Base-by-base conservation (phyloP, 2,888 invertebrate genomes). In the Drosophila peninsularis region DNA sequence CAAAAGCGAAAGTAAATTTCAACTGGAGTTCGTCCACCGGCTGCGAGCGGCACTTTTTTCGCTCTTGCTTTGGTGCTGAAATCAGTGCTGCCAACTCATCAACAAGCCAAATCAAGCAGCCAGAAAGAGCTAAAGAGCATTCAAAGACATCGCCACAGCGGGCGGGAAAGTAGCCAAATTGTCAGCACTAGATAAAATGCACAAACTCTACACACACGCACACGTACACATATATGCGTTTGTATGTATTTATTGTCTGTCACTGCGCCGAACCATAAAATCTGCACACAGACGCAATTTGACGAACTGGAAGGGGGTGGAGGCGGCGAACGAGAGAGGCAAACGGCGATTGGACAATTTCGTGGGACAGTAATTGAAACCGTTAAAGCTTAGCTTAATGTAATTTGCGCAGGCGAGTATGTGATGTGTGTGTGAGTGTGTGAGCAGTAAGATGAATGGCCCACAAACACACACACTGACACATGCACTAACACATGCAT, bases 291-390 rank as follows among this genome's bases (percentile, higher is more conserved):
- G 62, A 61, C 56, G 71, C 67, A 45, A 53, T 72, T 56, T 56
- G 53, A 30, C 45, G 49, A 34, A 19, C 55, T 45, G 45, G 10
- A 7, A 36, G 14, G 2, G 50, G 10, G 19, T 2, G 52, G 44
- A 4, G 39, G 19, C 30, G 13, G 19, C 1, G 19, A 13, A n/a
- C n/a, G 47, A 14, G 34, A 7, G 50, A 21, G 47, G 44, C n/a
- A 32, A n/a, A 30, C 14, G 37, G 49, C 67, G 45, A 17, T 27
- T 54, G 45, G 60, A 27, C 52, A 41, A 67, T 67, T 47, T 71
- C 32, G 70, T 45, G 30, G 52, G 17, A 52, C 75, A 61, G 66
- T 82, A 83, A 83, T 83, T 83, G 82, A 83, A 87, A 82, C 83
- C 83, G 76, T 86, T 78, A 83, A 82, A 68, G 68, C 85, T 71